phyloP scores from a whole-genome alignment of 2,888 invertebrate species.

The Acanthosoma haemorrhoidale region DNA sequence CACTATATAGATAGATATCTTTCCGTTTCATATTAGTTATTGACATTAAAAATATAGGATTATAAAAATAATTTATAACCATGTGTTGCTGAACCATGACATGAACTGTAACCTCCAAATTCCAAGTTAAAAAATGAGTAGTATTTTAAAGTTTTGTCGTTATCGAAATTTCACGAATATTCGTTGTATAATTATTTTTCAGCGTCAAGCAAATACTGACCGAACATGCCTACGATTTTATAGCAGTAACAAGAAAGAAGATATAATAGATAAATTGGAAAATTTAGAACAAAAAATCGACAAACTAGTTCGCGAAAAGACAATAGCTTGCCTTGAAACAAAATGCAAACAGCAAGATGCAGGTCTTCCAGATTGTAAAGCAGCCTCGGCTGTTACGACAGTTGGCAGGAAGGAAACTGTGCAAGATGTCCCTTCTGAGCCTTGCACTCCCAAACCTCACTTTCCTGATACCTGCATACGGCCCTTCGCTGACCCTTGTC shows the following conservation, averaged over 20 bases:
- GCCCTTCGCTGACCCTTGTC: constrained; percentile 31
- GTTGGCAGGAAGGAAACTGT: neutral
- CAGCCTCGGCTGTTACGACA: neutral
- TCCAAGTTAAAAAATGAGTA: neutral
- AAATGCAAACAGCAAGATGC: neutral
- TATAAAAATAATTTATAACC: no score
- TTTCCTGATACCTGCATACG: constrained; percentile 16
- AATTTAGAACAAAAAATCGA: neutral
- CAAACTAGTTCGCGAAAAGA: neutral
- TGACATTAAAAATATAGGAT: no score
- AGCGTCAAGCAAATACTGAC: neutral
- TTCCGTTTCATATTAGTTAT: no score
- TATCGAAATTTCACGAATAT: neutral
- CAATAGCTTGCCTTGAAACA: neutral
- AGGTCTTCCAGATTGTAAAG: neutral
- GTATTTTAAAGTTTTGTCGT: neutral
- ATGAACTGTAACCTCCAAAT: neutral
- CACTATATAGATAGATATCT: no score
- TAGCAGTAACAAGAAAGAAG: neutral
- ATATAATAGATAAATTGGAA: neutral
- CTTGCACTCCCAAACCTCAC: neutral
- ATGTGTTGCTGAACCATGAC: neutral
- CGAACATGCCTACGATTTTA: neutral
- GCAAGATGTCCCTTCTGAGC: neutral
- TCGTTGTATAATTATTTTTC: neutral